Evolutionary conservation across 2,888 invertebrate genomes (phyloP), one percentile per base, ranked within the genome.

Genomic region (Drosophila recens): DNA sequence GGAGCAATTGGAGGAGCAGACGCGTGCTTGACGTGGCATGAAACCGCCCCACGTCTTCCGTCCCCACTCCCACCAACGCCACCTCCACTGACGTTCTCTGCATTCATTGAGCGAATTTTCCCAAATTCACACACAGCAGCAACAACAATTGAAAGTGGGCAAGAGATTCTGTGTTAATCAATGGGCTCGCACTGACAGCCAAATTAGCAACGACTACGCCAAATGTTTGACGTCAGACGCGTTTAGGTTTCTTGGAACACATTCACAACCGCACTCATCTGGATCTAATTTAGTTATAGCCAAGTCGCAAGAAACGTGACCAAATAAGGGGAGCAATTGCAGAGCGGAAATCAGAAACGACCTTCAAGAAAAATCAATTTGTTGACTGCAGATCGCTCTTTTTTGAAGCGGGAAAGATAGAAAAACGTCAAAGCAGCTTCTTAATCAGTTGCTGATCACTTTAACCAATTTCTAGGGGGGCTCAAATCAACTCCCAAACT

Each of bases 201-300:
- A 75, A 84, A 84, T 88, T 86, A 88, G 88, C 88, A 64, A 56
- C 77, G 77, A 61, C 66, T 62, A 72, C 66, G 59, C 58, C 66
- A 72, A 69, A 79, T 56, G 82, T 72, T 72, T 89, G 89, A 85
- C 89, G 84, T 85, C 89, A 85, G 79, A 57, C 15, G 45, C 64
- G 53, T 69, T 68, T 58, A 17, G 64, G 53, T 67, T 82, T 82
- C 69, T 72, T 43, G 71, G 67, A 63, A 61, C 15, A 58, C 42
- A 64, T 36, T 46, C 57, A 30, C 57, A 43, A 17, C 13, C 34
- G 36, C 46, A 49, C 27, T 23, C 57, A 49, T 38, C 38, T 48
- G 36, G 30, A 27, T 57, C 64, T 54, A 54, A 63, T 54, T 63
- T 63, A 38, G 56, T 56, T 38, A 17, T 48, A 23, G 56, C 23